These are phyloP conservation scores for Sinhomidia bicolor DNA, from an alignment of 2,888 invertebrate genomes.

Conservation along the genomic window DNA sequence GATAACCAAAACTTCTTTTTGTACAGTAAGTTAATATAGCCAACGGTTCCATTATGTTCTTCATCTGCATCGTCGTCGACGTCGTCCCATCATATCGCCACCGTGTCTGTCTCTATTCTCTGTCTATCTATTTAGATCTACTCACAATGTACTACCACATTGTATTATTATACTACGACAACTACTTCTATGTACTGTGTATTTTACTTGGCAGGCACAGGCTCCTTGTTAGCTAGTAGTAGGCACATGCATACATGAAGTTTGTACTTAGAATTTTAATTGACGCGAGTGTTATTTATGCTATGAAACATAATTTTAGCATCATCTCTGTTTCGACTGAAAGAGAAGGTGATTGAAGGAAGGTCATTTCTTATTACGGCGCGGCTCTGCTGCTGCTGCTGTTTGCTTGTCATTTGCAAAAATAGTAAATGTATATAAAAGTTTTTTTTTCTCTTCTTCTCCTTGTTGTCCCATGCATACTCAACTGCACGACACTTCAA, in stretches of 20 bases:
- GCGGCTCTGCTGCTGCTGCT: background rate
- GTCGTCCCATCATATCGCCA: background rate
- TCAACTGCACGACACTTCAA: no score
- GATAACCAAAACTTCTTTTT: no score
- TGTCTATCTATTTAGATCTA: background rate
- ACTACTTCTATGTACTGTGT: no score
- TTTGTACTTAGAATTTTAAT: constrained; percentile 14
- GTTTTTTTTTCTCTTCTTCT: background rate
- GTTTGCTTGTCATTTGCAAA: constrained; percentile 46
- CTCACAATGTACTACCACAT: background rate
- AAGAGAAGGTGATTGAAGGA: constrained; percentile 68
- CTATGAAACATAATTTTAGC: constrained; percentile 62
- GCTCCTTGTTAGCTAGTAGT: no score
- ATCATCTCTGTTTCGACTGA: constrained; percentile 52
- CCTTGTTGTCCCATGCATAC: background rate
- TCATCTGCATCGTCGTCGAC: background rate
- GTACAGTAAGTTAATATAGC: no score
- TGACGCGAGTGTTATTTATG: background rate
- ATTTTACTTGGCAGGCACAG: no score
- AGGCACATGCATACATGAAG: no score
- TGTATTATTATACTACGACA: no score
- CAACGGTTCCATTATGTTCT: background rate
- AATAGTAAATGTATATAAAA: background rate
- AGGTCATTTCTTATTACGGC: constrained; percentile 59
- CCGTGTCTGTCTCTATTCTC: background rate